Evolutionary conservation across 1,140 invertebrate species (phyloP), one percentile per base, ranked within the genome.

Genomic region (Zaprionus camerounensis): DNA sequence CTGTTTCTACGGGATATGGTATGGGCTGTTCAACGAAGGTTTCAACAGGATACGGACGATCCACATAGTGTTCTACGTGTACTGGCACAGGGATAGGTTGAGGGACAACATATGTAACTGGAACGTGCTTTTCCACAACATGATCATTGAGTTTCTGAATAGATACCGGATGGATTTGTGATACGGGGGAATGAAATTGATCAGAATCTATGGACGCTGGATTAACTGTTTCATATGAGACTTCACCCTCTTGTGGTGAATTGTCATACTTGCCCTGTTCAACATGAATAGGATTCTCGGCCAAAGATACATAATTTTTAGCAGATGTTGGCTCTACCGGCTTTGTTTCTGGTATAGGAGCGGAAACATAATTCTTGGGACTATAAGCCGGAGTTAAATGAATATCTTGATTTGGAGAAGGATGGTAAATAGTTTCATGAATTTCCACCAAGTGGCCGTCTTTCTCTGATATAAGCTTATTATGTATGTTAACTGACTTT

Each of bases 81-180:
- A 95, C 92, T 0, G 94, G 93, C 0, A 94, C 86, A 0, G 94
- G 92, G 0, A 94, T 91, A 0, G 93, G 93, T 41, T 93, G 92
- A 31, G 94, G 93, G 1, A 94, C 91, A 17, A 94, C 92, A 75
- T 95, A 95, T 78, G 94, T 94, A 0, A 94, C 90, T 11, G 94
- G 93, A 61, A 94, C 88, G 38, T 94, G 94, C 12, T 94, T 90
- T 53, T 93, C 91, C 28, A 94, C 91, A 15, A 93, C 91, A 36
- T 94, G 91, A 56, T 94, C 93, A 6, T 93, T 64, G 24, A 66
- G 64, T 91, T 91, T 62, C 71, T 93, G 59, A 92, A 72, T 46
- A 67, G 5, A 92, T 17, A 66, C 66, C 0, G 58, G 58, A 80
- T 94, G 93, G 0, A 93, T 93, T 41, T 94, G 82, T 3, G 94